Conservation (phyloP, 2,797 vertebrate species). For the Chelmon rostratus region DNA sequence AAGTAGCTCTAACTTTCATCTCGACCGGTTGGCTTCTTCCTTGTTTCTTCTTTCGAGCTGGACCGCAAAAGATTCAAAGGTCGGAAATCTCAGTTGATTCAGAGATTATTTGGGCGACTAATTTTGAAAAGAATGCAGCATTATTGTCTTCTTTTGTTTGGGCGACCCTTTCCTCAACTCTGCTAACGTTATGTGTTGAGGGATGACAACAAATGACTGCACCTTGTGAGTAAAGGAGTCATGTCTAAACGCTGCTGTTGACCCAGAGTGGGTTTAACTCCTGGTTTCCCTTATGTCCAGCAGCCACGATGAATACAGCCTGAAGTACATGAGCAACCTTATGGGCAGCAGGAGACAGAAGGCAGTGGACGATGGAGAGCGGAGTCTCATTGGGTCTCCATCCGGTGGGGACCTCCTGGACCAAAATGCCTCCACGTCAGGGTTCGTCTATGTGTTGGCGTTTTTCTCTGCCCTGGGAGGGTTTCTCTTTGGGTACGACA, state of each 20-base stretch:
- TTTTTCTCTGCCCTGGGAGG: slow-evolving; percentile 95
- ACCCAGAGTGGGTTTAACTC: neutral
- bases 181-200: neutral
- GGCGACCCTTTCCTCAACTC: neutral
- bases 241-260: neutral
- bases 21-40: neutral
- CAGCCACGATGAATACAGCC: slow-evolving; percentile 81
- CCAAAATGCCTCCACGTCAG: slow-evolving; percentile 76
- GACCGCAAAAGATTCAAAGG: neutral
- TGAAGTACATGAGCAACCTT: slow-evolving; percentile 85
- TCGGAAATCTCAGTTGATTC: neutral
- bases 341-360: slow-evolving; percentile 86
- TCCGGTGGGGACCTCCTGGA: slow-evolving; percentile 73
- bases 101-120: neutral
- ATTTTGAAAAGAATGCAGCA: neutral
- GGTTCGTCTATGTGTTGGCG: slow-evolving; percentile 90
- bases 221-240: too few relatives aligned
- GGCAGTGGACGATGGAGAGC: slow-evolving; percentile 79
- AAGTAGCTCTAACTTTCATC: neutral
- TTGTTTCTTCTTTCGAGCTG: neutral
- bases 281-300: slow-evolving; percentile 34
- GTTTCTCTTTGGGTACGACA: slow-evolving; percentile 98
- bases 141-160: neutral
- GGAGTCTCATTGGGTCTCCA: slow-evolving; percentile 80
- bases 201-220: neutral